Base-by-base conservation (phyloP, 2,888 invertebrate species). In the Drosophila nigritarsus region DNA sequence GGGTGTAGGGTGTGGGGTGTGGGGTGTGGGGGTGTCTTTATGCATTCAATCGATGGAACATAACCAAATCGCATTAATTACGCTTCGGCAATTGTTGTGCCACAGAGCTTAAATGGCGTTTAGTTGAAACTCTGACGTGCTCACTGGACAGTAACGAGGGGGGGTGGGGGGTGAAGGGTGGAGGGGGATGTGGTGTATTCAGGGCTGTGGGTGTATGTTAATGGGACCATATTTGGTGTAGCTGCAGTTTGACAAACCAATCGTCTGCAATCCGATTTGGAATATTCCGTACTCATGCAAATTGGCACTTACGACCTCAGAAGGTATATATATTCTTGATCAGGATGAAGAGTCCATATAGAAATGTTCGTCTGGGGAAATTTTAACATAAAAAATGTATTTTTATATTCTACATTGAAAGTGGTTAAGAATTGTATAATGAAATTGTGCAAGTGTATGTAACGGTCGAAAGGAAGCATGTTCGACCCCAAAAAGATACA, bases 31-130 rank as follows among this genome's bases (percentile, higher is more conserved):
- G 4, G 18, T 7, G 20, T 5, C n/a, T 9, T 13, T 11, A 32
- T 42, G 68, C 65, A 36, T 73, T 76, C 83, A 86, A 86, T 87
- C 84, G 89, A 87, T 87, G 74, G 73, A 32, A 83, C 81, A 81
- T 78, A 89, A 69, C 77, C 83, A 87, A 89, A 87, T 87, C 89
- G 83, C 77, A 87, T 87, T 89, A 87, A 82, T 87, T 83, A 89
- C 87, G 86, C 87, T 82, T 80, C 88, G 85, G 63, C 89, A 87
- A 89, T 83, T 85, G 87, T 86, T 85, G 87, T 73, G 89, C 87
- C 89, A 80, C 89, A 87, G 85, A 83, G 84, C 87, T 78, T 70
- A 71, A 78, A 75, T 66, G 65, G 70, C 63, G 78, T 48, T 66
- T 66, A 71, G 78, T 58, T 66, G 30, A 65, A 64, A 64, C 53